Evolutionary conservation across 2,797 vertebrate species (phyloP).

Genomic region (Masticophis lateralis): DNA sequence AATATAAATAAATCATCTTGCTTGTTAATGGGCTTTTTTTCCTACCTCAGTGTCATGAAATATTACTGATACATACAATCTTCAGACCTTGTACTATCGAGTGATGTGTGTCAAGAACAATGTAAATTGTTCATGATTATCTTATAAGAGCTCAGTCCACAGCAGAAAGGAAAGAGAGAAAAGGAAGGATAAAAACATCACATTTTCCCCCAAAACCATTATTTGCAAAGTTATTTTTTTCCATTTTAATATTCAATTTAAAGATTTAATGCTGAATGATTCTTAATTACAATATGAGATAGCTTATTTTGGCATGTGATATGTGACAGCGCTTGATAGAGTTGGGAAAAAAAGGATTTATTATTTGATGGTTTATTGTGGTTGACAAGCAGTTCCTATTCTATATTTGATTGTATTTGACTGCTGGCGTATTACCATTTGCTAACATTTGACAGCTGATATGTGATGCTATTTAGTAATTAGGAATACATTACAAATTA

Average conservation of each 20-base stretch:
- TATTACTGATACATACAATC: conserved; percentile 6
- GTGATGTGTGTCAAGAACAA: neutral
- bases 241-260: neutral
- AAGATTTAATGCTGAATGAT: neutral
- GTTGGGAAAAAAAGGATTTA: neutral
- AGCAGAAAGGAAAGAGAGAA: neutral
- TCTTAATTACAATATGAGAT: neutral
- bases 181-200: neutral
- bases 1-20: conserved; percentile 30
- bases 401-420: conserved; percentile 3
- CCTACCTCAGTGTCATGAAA: neutral
- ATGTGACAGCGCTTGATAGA: neutral
- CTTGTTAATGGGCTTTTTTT: conserved; percentile 8
- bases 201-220: neutral
- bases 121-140: neutral
- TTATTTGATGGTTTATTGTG: neutral
- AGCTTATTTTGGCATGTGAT: neutral
- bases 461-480: neutral
- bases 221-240: neutral
- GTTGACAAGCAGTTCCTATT: neutral
- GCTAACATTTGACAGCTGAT: neutral
- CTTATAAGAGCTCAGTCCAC: neutral
- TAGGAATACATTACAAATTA: neutral
- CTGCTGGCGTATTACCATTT: neutral
- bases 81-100: neutral